Evolutionary conservation across 2,888 invertebrate species (phyloP).

Genomic region (Coelinius sp.): DNA sequence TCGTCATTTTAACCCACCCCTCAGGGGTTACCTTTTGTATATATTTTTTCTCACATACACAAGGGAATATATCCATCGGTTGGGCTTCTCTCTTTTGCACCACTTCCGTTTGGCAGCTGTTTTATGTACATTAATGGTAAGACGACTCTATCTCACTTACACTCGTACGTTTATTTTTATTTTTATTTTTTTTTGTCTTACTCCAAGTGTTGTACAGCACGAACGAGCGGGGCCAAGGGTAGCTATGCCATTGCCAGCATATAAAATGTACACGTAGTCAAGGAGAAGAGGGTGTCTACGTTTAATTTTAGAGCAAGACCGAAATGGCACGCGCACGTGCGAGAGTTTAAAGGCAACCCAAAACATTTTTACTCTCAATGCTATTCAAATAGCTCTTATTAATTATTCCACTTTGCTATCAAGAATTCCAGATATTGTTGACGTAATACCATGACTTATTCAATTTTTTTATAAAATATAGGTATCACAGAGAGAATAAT

Average conservation of each 20-base stretch:
- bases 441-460: no score
- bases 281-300: constrained; percentile 24
- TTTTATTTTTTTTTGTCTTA: background rate
- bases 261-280: constrained; percentile 4
- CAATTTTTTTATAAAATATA: background rate
- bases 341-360: background rate
- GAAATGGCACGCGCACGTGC: constrained; percentile 25
- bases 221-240: constrained; percentile 19
- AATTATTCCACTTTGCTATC: background rate
- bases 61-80: background rate
- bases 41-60: constrained; percentile 37
- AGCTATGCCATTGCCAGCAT: constrained; percentile 9
- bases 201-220: background rate
- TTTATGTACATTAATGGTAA: constrained; percentile 35
- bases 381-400: background rate
- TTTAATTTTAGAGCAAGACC: constrained; percentile 24
- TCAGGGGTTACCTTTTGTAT: constrained; percentile 45
- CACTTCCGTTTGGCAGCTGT: constrained; percentile 68
- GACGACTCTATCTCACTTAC: background rate
- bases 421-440: background rate
- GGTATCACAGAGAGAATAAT: background rate
- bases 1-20: constrained; percentile 37
- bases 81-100: constrained; percentile 52
- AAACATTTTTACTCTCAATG: background rate
- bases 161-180: background rate